phyloP scores from a whole-genome alignment of 1,140 invertebrate genomes.

The Laupala kohalensis region DNA sequence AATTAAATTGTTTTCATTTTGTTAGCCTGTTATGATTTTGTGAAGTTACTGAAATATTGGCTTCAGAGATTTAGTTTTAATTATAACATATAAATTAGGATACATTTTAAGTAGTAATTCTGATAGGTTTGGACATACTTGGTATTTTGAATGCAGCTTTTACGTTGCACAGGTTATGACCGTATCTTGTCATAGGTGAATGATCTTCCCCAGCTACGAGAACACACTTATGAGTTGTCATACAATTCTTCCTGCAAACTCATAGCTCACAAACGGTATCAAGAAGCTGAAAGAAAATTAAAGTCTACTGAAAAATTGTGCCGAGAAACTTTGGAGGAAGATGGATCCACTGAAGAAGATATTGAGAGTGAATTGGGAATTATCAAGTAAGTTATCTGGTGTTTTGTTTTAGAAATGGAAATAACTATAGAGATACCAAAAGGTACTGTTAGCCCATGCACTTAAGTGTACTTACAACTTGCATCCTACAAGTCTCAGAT shows the following conservation, averaged over 20 bases:
- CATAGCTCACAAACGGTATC: constrained; percentile 52
- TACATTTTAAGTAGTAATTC: too few species aligned
- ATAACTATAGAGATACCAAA: not conserved
- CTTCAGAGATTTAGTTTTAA: too few species aligned
- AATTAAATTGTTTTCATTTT: too few species aligned
- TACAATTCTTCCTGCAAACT: constrained; percentile 80
- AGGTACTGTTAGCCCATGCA: not conserved
- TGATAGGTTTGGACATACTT: too few species aligned
- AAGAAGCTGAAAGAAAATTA: constrained; percentile 69
- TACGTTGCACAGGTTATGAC: too few species aligned
- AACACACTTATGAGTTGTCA: constrained; percentile 70
- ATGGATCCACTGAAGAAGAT: constrained; percentile 73
- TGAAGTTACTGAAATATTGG: too few species aligned
- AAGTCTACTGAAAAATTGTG: constrained; percentile 72
- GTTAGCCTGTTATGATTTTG: too few species aligned
- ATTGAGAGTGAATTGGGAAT: constrained; percentile 78
- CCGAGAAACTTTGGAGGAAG: constrained; percentile 70
- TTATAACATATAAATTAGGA: too few species aligned
- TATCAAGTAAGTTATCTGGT: constrained; percentile 47
- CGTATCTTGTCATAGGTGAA: constrained; percentile 30
- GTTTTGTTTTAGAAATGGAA: not conserved
- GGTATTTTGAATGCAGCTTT: too few species aligned
- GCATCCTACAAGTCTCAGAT: too few species aligned
- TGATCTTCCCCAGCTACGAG: constrained; percentile 37
- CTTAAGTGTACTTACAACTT: too few species aligned